Conservation (phyloP, 2,888 invertebrate species). For the Hecatera dysodea region DNA sequence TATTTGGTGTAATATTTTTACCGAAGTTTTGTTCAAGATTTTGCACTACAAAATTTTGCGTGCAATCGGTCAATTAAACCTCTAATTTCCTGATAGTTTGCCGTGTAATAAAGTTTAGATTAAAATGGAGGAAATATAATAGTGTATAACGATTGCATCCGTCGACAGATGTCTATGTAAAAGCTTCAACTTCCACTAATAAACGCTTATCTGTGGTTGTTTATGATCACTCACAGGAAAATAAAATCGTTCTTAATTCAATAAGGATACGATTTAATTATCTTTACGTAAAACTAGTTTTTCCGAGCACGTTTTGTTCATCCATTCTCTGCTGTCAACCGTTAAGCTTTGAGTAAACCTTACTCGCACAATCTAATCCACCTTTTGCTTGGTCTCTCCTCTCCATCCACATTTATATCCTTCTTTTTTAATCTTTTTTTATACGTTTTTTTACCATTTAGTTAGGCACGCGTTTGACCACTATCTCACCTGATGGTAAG, state of each 20-base stretch:
- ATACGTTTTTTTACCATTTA: too few species aligned
- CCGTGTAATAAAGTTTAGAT: background rate
- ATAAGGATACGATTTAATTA: background rate
- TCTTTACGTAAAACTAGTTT: background rate
- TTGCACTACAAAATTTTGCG: background rate
- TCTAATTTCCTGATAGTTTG: background rate
- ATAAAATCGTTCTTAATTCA: background rate
- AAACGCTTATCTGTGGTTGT: slow-evolving; percentile 11
- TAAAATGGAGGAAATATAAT: slow-evolving; percentile 32
- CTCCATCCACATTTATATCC: too few species aligned
- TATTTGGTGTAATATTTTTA: slow-evolving; percentile 12
- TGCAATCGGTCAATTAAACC: background rate
- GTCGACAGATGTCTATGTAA: slow-evolving; percentile 25
- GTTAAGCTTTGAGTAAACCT: background rate
- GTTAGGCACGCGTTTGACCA: too few species aligned
- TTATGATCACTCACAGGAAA: slow-evolving; percentile 11
- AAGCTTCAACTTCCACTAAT: slow-evolving; percentile 12
- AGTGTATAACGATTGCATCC: slow-evolving; percentile 14
- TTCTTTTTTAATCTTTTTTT: too few species aligned
- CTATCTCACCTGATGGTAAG: too few species aligned
- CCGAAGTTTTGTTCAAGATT: background rate
- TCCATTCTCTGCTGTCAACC: background rate
- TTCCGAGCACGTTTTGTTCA: background rate
- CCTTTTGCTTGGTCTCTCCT: too few species aligned
- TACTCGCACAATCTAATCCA: background rate